A percentile compares a stretch with the other conserved stretches of the same genome.
Conservation (phyloP, 2,113 vertebrate genomes). For the Athene cunicularia region DNA sequence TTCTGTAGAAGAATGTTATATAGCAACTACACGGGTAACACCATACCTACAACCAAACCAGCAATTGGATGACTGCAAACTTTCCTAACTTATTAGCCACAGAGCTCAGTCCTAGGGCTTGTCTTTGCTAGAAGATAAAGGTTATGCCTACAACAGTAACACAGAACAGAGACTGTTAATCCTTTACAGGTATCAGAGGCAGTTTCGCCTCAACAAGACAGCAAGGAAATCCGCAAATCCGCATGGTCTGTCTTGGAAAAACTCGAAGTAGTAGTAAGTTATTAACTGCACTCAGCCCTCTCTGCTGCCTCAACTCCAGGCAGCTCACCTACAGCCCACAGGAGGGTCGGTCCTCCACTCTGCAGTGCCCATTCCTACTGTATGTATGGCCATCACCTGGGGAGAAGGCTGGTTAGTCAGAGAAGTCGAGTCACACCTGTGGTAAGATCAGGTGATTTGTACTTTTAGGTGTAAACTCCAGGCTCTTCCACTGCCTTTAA, state of each 20-base stretch:
- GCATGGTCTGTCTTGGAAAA: background rate
- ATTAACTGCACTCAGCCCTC: background rate
- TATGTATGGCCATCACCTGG: rapidly evolving
- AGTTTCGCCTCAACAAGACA: background rate
- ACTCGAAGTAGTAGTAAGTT: background rate
- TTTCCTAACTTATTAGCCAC: background rate
- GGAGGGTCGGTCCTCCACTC: background rate
- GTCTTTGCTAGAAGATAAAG: background rate
- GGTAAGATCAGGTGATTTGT: background rate
- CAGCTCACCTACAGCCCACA: background rate
- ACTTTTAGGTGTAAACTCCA: background rate
- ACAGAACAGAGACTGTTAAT: background rate
- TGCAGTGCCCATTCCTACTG: background rate
- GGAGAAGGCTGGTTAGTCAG: background rate
- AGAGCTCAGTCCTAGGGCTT: background rate
- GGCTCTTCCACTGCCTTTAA: background rate
- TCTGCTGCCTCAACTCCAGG: background rate
- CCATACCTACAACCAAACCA: background rate
- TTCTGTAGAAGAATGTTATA: background rate
- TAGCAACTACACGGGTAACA: background rate
- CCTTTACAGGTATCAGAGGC: background rate
- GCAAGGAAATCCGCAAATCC: background rate
- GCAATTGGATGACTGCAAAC: background rate
- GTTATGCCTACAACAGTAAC: background rate
- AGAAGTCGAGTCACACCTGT: background rate